A percentile compares a stretch with the other conserved stretches of the same genome.
Evolutionary conservation across 2,888 invertebrate genomes (phyloP).

Genomic region (Sphecodes monilicornis): DNA sequence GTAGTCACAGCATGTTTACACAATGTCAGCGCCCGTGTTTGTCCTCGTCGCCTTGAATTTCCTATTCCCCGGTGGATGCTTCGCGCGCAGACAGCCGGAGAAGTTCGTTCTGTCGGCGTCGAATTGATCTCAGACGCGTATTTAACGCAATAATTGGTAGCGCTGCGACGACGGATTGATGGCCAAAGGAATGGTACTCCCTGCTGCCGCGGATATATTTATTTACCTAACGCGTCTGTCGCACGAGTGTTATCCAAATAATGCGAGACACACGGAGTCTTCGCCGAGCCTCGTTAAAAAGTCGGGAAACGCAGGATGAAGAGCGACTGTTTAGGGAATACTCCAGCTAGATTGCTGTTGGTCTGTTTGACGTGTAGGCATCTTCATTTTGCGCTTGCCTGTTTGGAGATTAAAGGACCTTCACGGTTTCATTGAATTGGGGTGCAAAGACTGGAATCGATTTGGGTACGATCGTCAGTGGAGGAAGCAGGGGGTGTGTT

Average conservation of each 20-base stretch:
- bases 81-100: background rate
- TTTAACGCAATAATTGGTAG: slow-evolving; percentile 59
- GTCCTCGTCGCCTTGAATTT: slow-evolving; percentile 74
- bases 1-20: slow-evolving; percentile 75
- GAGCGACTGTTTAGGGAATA: background rate
- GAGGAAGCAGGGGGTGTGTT: background rate
- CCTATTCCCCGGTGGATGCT: slow-evolving; percentile 48
- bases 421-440: background rate
- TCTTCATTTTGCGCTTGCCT: background rate
- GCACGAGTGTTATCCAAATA: slow-evolving; percentile 50
- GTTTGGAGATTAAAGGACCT: background rate
- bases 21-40: slow-evolving; percentile 75
- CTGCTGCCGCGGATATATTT: slow-evolving; percentile 24
- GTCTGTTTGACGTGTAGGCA: background rate
- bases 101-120: slow-evolving; percentile 42
- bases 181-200: slow-evolving; percentile 6
- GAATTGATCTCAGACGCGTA: slow-evolving; percentile 66
- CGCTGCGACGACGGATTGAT: slow-evolving; percentile 49
- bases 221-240: slow-evolving; percentile 41
- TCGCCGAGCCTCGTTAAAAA: slow-evolving; percentile 37
- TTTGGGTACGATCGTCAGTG: background rate
- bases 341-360: background rate
- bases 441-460: background rate
- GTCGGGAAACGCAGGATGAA: background rate
- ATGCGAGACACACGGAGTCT: slow-evolving; percentile 22